Evolutionary conservation across 2,113 vertebrate species (phyloP).

Genomic region (Engystomops pustulosus): DNA sequence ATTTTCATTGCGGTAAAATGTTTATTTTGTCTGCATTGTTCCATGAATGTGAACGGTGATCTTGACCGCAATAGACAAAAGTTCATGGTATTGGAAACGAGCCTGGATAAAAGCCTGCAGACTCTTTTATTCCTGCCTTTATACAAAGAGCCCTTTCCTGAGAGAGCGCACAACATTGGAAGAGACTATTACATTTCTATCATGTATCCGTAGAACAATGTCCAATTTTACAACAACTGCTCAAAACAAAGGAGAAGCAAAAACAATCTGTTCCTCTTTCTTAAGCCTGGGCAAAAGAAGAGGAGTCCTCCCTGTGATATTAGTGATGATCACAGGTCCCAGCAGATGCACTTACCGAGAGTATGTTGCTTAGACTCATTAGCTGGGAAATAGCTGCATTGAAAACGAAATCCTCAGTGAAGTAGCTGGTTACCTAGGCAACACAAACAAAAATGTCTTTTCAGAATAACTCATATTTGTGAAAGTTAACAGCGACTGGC

Average conservation of each 20-base stretch:
- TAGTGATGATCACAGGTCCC: constrained; percentile 14
- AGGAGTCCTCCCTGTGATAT: background rate
- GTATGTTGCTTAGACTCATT: constrained; percentile 87
- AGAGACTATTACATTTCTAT: background rate
- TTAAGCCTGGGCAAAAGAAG: background rate
- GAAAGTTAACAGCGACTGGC: constrained; percentile 18
- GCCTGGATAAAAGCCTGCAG: background rate
- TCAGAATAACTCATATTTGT: constrained; percentile 41
- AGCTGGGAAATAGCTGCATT: constrained; percentile 90
- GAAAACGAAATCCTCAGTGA: constrained; percentile 88
- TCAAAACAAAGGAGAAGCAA: background rate
- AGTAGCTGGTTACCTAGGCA: constrained; percentile 84
- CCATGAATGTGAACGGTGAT: background rate
- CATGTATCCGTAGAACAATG: background rate
- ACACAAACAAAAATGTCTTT: constrained; percentile 54
- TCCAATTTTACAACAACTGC: background rate
- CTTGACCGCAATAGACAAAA: background rate
- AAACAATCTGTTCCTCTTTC: constrained; percentile 7
- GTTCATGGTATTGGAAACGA: background rate
- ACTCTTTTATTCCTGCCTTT: background rate
- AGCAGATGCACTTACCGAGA: constrained; percentile 78
- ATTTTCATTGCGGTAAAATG: background rate
- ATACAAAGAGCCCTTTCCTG: background rate
- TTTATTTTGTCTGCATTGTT: background rate
- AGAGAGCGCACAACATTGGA: background rate